Percentiles rank a stretch among this genome's conserved stretches.
Evolutionary conservation across 92 coral and sea anemone species (phyloP).

Genomic region (Bergia sp.): DNA sequence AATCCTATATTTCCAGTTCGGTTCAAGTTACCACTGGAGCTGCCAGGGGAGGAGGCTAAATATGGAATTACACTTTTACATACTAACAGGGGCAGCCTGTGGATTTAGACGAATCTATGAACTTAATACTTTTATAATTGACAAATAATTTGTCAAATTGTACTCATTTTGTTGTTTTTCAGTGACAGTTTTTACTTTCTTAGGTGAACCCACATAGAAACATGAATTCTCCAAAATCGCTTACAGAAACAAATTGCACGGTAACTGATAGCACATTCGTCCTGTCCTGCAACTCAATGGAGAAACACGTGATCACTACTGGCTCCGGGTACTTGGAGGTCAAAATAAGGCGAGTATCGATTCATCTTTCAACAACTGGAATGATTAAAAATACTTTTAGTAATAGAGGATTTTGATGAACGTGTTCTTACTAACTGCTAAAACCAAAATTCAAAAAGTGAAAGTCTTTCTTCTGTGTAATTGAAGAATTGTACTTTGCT

Average conservation of each 20-base stretch:
- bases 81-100: too few relatives aligned
- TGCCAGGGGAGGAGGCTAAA: too few relatives aligned
- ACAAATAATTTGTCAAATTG: neutral
- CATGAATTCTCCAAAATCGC: neutral
- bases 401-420: too few relatives aligned
- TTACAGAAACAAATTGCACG: slow-evolving; percentile 2
- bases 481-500: too few relatives aligned
- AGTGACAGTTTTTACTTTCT: neutral
- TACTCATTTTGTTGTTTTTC: neutral
- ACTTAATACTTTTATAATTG: neutral
- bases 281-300: slow-evolving; percentile 20
- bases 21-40: too few relatives aligned
- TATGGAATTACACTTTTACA: too few relatives aligned
- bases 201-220: neutral
- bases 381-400: neutral
- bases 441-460: too few relatives aligned
- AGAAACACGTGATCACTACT: slow-evolving; percentile 1
- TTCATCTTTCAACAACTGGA: neutral
- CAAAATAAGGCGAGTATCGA: slow-evolving; percentile 1
- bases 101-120: too few relatives aligned
- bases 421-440: neutral
- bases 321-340: neutral
- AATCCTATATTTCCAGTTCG: too few relatives aligned
- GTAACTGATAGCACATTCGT: neutral
- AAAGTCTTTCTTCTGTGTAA: neutral